Conservation (phyloP, 2,888 invertebrate species). For the Cheilosia soror region DNA sequence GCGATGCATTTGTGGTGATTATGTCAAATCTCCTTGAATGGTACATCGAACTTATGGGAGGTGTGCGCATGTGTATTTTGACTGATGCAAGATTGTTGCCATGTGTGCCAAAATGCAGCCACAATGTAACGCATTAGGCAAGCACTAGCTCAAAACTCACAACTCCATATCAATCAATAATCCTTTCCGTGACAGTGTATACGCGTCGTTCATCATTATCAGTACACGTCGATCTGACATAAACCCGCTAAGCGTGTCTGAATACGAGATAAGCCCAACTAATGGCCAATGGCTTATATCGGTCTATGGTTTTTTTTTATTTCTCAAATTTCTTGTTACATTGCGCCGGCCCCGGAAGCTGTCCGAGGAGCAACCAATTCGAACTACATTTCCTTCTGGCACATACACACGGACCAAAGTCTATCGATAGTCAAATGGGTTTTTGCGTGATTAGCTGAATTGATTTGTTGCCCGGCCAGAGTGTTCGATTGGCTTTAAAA, state of each 20-base stretch:
- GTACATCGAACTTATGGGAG: conserved; percentile 32
- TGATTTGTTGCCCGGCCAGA: conserved; percentile 50
- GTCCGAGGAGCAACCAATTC: conserved; percentile 32
- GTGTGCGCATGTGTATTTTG: neutral
- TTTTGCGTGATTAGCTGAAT: conserved; percentile 32
- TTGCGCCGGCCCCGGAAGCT: conserved; percentile 42
- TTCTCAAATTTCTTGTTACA: neutral
- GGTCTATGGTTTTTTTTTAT: conserved; percentile 5
- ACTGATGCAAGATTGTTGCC: neutral
- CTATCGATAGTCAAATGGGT: conserved; percentile 24
- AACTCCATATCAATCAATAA: conserved; percentile 3
- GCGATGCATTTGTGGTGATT: conserved; percentile 45
- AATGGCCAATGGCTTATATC: conserved; percentile 36
- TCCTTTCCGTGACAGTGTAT: neutral
- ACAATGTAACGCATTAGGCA: neutral
- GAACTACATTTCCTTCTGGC: conserved; percentile 24
- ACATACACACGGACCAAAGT: neutral
- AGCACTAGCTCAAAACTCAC: neutral
- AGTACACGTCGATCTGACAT: conserved; percentile 6
- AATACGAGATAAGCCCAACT: conserved; percentile 30
- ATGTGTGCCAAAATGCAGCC: conserved; percentile 10
- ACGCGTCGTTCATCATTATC: neutral
- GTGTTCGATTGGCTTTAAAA: conserved; percentile 39
- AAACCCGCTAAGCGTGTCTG: conserved; percentile 21
- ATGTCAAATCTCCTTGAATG: conserved; percentile 54